Evolutionary conservation across 2,113 vertebrate species (phyloP).

Genomic region (Malurus melanocephalus): DNA sequence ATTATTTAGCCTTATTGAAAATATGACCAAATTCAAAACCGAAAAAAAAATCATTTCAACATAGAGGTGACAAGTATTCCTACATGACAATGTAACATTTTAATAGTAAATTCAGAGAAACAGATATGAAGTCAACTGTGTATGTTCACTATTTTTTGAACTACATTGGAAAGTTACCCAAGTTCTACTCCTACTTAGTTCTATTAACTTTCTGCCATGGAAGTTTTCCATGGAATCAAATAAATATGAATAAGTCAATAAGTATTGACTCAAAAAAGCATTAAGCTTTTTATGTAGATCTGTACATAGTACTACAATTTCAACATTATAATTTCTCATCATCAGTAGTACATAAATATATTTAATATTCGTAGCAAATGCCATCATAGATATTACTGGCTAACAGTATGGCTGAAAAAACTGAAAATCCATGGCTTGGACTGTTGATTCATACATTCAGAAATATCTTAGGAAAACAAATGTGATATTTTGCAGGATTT

Average conservation of each 20-base stretch:
- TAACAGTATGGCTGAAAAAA: not conserved
- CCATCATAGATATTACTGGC: not conserved
- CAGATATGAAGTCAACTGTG: not conserved
- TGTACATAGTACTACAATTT: not conserved
- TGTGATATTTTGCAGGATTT: accelerated
- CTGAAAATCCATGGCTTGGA: not conserved
- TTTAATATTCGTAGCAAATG: not conserved
- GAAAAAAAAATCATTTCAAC: not conserved
- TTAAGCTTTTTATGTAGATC: not conserved
- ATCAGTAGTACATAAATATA: not conserved
- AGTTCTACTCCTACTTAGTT: not conserved
- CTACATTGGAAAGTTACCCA: not conserved
- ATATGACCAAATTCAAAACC: not conserved
- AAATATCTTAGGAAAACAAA: not conserved
- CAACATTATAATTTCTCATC: not conserved
- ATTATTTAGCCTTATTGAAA: not conserved
- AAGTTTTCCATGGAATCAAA: not conserved
- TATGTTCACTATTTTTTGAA: not conserved
- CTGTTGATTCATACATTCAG: not conserved
- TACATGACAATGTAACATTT: not conserved
- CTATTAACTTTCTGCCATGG: not conserved
- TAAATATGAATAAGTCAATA: not conserved
- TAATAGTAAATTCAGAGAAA: not conserved
- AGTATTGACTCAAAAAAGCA: not conserved
- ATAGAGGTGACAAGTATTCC: not conserved